Conservation (phyloP, 2,113 vertebrate genomes). For the pig (Sus scrofa) region DNA sequence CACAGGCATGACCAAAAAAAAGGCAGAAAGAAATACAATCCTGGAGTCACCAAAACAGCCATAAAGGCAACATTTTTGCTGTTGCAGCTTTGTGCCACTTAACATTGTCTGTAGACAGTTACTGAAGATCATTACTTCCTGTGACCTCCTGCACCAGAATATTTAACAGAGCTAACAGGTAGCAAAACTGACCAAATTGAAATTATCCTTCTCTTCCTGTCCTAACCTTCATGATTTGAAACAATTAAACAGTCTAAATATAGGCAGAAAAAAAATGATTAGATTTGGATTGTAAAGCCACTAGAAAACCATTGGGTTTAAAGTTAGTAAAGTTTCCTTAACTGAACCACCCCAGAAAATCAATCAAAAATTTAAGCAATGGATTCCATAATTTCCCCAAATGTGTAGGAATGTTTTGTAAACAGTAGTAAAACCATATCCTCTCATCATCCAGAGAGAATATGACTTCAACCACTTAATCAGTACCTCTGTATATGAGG, state of each 20-base stretch:
- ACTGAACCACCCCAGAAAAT: not conserved
- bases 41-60: not conserved
- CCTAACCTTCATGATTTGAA: slow-evolving; percentile 32
- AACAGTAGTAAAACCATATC: not conserved
- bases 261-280: not conserved
- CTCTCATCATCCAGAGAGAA: not conserved
- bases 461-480: not conserved
- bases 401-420: not conserved
- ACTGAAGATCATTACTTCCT: not conserved
- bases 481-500: not conserved
- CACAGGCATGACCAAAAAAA: no score
- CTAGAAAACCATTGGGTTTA: not conserved
- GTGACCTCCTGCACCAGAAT: slow-evolving; percentile 42
- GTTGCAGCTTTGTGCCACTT: not conserved
- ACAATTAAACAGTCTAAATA: slow-evolving; percentile 56
- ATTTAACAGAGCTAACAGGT: slow-evolving; percentile 55
- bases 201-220: slow-evolving; percentile 58
- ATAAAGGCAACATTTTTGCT: not conserved
- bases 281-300: not conserved
- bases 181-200: slow-evolving; percentile 54
- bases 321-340: slow-evolving; percentile 13
- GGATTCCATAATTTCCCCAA: not conserved
- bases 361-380: not conserved
- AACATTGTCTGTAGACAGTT: not conserved
- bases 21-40: no score